Percentiles rank a stretch among this genome's conserved stretches.
Evolutionary conservation across 2,113 vertebrate genomes (phyloP).

Genomic region (Apodemus sylvaticus): DNA sequence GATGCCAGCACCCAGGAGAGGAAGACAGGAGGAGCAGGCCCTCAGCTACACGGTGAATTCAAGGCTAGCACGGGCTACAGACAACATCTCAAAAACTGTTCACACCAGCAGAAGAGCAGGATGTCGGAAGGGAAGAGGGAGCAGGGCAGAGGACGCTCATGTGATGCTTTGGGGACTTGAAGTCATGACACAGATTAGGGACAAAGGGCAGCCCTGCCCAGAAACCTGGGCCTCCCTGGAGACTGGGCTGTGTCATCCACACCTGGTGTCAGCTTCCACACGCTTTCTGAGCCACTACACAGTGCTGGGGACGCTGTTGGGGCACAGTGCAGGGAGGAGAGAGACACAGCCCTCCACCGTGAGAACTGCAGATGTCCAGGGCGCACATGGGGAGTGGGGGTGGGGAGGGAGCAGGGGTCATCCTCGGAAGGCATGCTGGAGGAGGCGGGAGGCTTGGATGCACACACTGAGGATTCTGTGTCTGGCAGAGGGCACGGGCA

Average conservation of each 20-base stretch:
- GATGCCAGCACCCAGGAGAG: neutral
- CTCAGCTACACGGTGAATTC: neutral
- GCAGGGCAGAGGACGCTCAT: neutral
- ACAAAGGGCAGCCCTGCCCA: neutral
- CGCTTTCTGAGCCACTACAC: neutral
- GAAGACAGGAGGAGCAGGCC: too few relatives aligned
- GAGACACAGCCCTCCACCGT: neutral
- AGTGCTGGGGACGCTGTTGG: neutral
- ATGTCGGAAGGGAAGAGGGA: fast-evolving
- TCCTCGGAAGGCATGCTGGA: neutral
- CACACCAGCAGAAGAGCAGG: neutral
- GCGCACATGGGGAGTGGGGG: neutral
- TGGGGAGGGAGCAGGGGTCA: neutral
- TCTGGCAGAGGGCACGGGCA: neutral
- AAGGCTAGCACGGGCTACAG: neutral
- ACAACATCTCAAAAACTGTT: neutral
- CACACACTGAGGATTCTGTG: neutral
- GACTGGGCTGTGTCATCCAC: neutral
- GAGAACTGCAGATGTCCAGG: neutral
- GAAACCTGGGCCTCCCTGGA: constrained; percentile 55
- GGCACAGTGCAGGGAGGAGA: neutral
- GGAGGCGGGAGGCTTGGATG: neutral
- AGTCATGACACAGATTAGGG: neutral
- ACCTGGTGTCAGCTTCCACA: constrained; percentile 50
- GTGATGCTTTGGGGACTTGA: neutral